Evolutionary conservation across 1,140 invertebrate species (phyloP), one percentile per base, ranked within the genome.

Genomic region (Hesperophylax magnus): DNA sequence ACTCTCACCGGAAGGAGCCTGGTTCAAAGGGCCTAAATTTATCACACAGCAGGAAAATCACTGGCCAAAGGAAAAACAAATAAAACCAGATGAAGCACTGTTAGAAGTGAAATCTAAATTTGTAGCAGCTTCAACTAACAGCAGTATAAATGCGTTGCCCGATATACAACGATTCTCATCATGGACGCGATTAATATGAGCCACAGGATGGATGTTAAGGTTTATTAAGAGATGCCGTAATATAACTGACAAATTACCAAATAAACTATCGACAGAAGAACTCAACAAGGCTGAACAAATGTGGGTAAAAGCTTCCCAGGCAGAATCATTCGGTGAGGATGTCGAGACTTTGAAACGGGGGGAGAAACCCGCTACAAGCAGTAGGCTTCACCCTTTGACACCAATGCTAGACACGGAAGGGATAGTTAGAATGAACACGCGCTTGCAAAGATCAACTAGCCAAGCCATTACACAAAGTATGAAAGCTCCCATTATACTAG

Each of bases 71-170:
- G 27, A 31, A 31, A 31, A 31, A 31, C 6, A 31, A 31, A 31
- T 31, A 31, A 31, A 31, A 31, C 6, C 27, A 31, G 27, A 31
- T 31, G 27, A 31, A 31, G 6, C 27, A 2, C 6, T 6, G 6
- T 31, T 31, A 6, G 2, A 31, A 31, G 6, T 31, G 6, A 31
- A 31, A 31, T 31, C 6, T 3, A 31, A 31, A 31, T 31, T 31
- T 31, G 27, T 31, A 31, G 27, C 6, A 6, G 27, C 27, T 31
- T 31, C 27, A 31, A 31, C 27, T 3, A 31, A 31, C 6, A 31
- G 6, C 27, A 3, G 27, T 31, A 31, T 31, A 31, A 31, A 31
- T 31, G 27, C 27, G 27, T 78, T 15, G 86, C 85, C 0, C 86
- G 85, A 17, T n/a, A 79, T 8, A 15, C 6, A 15, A 15, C 69